Evolutionary conservation across 2,888 invertebrate genomes (phyloP).

Genomic region (Patella ulyssiponensis): DNA sequence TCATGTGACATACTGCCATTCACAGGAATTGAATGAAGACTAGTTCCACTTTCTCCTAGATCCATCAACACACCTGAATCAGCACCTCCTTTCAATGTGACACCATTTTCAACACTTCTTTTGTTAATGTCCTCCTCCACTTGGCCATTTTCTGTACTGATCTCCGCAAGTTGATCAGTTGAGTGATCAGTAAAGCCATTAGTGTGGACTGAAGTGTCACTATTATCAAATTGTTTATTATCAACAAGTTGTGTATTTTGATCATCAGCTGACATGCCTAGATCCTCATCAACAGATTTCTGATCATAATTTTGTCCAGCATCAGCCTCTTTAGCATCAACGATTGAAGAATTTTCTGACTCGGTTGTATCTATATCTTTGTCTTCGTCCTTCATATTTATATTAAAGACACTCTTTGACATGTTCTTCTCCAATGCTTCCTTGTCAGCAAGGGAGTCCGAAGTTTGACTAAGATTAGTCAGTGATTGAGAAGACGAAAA

Average conservation of each 20-base stretch:
- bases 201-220: not conserved
- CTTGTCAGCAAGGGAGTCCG: constrained; percentile 10
- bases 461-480: constrained; percentile 12
- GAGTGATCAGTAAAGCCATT: not conserved
- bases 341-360: not conserved
- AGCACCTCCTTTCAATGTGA: constrained; percentile 15
- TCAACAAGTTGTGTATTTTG: not conserved
- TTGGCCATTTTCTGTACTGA: constrained; percentile 10
- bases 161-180: not conserved
- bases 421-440: constrained; percentile 5
- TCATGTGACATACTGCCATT: constrained; percentile 19
- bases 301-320: constrained; percentile 5
- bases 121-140: not conserved
- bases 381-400: constrained; percentile 31
- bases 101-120: not conserved
- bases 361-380: constrained; percentile 39
- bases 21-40: constrained; percentile 19
- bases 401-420: constrained; percentile 28
- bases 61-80: constrained; percentile 26
- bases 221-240: not conserved
- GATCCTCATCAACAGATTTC: constrained; percentile 18
- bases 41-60: constrained; percentile 22
- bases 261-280: not conserved
- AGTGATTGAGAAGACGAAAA: constrained; percentile 26
- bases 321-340: not conserved